phyloP scores from a whole-genome alignment of 1,140 invertebrate genomes.

The Zaprionus gabonicus region DNA sequence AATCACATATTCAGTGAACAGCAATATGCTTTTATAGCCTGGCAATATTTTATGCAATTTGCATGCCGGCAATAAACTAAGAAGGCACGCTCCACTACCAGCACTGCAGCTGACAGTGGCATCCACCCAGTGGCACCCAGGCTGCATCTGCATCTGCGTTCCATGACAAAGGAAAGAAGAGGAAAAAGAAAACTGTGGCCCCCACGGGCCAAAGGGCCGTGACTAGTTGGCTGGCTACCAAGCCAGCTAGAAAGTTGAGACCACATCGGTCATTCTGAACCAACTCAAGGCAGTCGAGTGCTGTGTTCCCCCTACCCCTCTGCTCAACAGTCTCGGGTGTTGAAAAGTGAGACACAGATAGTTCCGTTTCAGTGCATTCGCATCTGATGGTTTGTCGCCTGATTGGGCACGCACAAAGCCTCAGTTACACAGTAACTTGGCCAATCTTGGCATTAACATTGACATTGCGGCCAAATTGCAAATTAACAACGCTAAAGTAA shows the following conservation, averaged over 20 bases:
- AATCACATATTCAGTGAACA: constrained; percentile 79
- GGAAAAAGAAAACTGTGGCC: constrained; percentile 28
- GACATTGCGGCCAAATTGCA: constrained; percentile 40
- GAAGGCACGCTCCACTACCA: constrained; percentile 31
- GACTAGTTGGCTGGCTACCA: constrained; percentile 1
- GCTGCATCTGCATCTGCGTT: not conserved
- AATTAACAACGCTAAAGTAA: constrained; percentile 34
- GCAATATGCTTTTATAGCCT: constrained; percentile 75
- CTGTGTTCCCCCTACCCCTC: not conserved
- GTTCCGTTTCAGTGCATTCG: constrained; percentile 63
- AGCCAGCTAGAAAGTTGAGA: constrained; percentile 61
- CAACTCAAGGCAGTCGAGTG: constrained; percentile 9
- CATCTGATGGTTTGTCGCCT: constrained; percentile 55
- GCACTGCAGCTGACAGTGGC: constrained; percentile 38
- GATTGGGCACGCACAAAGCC: constrained; percentile 46
- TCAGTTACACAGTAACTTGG: not conserved
- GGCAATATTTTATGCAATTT: constrained; percentile 80
- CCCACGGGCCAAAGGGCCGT: constrained; percentile 16
- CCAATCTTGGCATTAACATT: constrained; percentile 44
- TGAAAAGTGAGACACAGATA: constrained; percentile 62
- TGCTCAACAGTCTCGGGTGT: not conserved
- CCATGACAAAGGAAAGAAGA: constrained; percentile 19
- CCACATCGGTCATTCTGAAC: constrained; percentile 59
- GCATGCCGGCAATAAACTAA: constrained; percentile 61
- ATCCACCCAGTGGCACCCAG: constrained; percentile 14